Conservation (phyloP, 2,113 vertebrate species). For the Peromyscus californicus region DNA sequence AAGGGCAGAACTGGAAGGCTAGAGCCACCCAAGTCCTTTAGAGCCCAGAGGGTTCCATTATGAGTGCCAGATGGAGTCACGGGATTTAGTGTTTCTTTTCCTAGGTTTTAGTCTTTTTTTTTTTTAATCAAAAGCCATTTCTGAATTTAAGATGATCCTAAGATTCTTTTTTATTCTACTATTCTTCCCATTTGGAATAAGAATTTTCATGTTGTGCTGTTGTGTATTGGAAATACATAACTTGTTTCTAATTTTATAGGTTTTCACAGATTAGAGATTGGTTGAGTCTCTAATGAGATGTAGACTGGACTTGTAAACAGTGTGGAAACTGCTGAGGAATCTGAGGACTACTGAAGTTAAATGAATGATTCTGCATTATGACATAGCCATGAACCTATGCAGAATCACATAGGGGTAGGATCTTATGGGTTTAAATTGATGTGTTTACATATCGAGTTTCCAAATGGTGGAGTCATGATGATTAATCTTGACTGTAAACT, state of each 20-base stretch:
- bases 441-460: too few relatives aligned
- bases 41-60: background rate
- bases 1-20: too few relatives aligned
- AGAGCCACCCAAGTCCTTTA: background rate
- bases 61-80: background rate
- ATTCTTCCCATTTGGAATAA: background rate
- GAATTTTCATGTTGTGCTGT: background rate
- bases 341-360: background rate
- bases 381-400: too few relatives aligned
- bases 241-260: background rate
- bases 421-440: too few relatives aligned
- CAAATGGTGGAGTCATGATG: too few relatives aligned
- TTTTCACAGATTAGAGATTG: background rate
- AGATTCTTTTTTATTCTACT: background rate
- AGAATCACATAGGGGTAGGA: too few relatives aligned
- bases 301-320: background rate
- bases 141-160: background rate
- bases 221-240: background rate
- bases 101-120: background rate
- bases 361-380: background rate
- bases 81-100: background rate
- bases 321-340: background rate
- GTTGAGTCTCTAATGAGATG: background rate
- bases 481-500: too few relatives aligned
- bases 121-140: background rate